phyloP scores from a whole-genome alignment of 2,888 invertebrate genomes.

The Thymelicus lineola region DNA sequence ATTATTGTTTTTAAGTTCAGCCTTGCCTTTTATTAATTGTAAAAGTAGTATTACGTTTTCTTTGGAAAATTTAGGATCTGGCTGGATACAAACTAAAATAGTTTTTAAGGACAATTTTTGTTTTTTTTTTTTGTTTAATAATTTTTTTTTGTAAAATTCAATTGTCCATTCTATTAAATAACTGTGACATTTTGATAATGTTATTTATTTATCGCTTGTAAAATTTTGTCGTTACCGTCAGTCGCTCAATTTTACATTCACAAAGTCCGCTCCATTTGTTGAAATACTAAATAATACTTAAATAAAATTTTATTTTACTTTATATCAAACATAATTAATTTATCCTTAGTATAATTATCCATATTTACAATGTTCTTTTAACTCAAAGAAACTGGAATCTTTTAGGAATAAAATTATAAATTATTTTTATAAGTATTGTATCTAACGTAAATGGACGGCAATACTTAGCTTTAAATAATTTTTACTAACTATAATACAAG shows the following conservation, averaged over 20 bases:
- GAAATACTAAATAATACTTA: conserved; percentile 1
- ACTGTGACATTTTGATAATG: background rate
- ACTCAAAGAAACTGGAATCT: conserved; percentile 7
- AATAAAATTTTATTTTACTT: background rate
- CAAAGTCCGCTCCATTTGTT: background rate
- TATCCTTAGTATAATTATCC: conserved; percentile 18
- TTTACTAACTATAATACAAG: background rate
- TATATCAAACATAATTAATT: background rate
- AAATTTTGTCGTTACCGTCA: background rate
- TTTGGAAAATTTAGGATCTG: too few species aligned
- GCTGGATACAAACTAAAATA: too few species aligned
- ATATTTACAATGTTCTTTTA: conserved; percentile 31
- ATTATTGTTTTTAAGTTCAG: background rate
- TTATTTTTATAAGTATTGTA: too few species aligned
- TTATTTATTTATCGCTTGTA: background rate
- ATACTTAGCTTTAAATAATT: background rate
- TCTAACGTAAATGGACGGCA: background rate
- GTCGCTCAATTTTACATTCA: background rate
- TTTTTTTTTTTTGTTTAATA: too few species aligned
- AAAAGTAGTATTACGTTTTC: background rate
- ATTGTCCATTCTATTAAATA: background rate
- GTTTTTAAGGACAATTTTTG: too few species aligned
- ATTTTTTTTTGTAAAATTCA: background rate
- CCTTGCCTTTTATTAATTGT: background rate
- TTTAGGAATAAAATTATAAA: conserved; percentile 4